phyloP scores from a whole-genome alignment of 1,140 invertebrate species.

The Matsumurasca onukii region DNA sequence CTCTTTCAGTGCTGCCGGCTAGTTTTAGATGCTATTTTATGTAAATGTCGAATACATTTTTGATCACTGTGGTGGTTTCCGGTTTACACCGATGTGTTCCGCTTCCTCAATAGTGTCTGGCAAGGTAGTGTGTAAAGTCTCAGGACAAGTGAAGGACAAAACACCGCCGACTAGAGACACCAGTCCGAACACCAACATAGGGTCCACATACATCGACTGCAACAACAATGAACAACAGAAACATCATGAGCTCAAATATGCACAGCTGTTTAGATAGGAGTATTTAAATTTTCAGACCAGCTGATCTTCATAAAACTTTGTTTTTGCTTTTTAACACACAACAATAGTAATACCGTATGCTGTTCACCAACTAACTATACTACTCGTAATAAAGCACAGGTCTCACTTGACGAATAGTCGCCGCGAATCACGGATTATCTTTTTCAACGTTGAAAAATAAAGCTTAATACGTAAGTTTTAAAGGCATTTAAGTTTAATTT shows the following conservation, averaged over 20 bases:
- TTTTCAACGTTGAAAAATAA: background rate
- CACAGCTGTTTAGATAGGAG: no score
- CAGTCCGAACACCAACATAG: constrained; percentile 63
- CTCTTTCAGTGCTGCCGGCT: no score
- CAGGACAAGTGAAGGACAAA: constrained; percentile 63
- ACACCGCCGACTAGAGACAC: constrained; percentile 61
- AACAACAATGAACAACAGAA: constrained; percentile 35
- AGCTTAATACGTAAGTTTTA: background rate
- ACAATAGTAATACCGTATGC: no score
- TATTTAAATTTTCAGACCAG: background rate
- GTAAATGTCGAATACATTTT: no score
- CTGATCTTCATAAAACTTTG: background rate
- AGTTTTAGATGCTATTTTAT: no score
- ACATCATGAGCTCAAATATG: no score
- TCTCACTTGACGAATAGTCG: background rate
- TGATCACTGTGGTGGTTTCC: background rate
- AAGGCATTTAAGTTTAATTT: no score
- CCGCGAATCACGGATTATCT: background rate
- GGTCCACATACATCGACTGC: constrained; percentile 53
- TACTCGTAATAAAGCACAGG: background rate
- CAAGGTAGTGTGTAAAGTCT: constrained; percentile 64
- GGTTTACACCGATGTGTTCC: constrained; percentile 54
- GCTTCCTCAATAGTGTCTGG: constrained; percentile 70
- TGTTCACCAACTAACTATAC: no score
- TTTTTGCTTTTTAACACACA: no score